Evolutionary conservation across 2,113 vertebrate genomes (phyloP).

Genomic region (Nycticryphes semicollaris): DNA sequence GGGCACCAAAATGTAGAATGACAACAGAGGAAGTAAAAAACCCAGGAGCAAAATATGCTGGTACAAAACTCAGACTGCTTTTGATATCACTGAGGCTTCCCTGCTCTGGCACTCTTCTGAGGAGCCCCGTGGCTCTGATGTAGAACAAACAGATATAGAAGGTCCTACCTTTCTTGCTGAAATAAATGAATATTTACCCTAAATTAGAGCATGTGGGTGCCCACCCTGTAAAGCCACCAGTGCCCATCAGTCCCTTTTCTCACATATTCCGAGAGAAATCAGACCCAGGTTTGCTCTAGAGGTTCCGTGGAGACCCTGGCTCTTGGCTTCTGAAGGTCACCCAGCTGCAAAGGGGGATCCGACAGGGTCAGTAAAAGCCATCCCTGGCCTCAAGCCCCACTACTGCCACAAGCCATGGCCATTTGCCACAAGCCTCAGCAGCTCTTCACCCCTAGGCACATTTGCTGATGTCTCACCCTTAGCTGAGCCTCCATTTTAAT

Average conservation of each 20-base stretch:
- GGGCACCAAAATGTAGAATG: not conserved
- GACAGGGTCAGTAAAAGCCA: not conserved
- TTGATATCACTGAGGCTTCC: not conserved
- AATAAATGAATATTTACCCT: not conserved
- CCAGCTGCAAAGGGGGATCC: fast-evolving
- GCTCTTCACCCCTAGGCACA: fast-evolving
- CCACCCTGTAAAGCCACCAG: fast-evolving
- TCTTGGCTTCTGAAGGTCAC: not conserved
- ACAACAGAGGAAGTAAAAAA: not conserved
- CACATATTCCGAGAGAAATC: not conserved
- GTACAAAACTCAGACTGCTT: not conserved
- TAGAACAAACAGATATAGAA: not conserved
- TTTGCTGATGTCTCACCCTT: not conserved
- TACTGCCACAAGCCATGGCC: fast-evolving
- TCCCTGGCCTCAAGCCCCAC: not conserved
- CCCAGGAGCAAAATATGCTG: not conserved
- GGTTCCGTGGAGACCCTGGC: not conserved
- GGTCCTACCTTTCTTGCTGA: not conserved
- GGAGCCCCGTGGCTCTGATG: not conserved
- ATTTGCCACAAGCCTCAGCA: fast-evolving
- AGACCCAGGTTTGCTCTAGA: not conserved
- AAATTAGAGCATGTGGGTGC: not conserved
- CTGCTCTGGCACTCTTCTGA: not conserved
- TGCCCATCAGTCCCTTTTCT: not conserved
- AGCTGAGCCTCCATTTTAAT: not conserved